Evolutionary conservation across 2,113 vertebrate genomes (phyloP).

Genomic region (Elanus axillaris): DNA sequence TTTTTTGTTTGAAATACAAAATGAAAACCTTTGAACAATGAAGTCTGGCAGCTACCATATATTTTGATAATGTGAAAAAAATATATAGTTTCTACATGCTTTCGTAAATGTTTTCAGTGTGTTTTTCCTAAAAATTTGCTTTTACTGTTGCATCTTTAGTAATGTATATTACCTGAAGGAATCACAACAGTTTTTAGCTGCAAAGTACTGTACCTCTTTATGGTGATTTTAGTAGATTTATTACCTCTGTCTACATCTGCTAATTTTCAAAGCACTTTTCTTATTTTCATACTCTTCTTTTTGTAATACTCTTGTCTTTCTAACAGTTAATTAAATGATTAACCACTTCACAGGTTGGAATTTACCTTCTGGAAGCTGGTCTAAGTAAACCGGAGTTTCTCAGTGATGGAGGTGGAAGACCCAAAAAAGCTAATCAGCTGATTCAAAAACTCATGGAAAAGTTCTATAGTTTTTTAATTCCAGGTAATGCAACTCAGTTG

Average conservation of each 20-base stretch:
- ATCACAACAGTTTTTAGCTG: not conserved
- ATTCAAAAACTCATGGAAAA: slow-evolving; percentile 94
- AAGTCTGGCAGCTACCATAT: not conserved
- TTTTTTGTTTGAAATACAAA: not conserved
- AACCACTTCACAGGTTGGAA: slow-evolving; percentile 78
- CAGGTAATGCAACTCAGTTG: slow-evolving; percentile 72
- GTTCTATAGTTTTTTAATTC: slow-evolving; percentile 87
- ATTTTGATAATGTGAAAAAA: not conserved
- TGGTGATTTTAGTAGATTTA: not conserved
- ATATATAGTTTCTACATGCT: not conserved
- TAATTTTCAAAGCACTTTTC: not conserved
- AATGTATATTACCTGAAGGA: not conserved
- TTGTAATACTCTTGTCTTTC: not conserved
- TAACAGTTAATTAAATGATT: not conserved
- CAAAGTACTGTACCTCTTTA: not conserved
- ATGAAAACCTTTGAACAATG: not conserved
- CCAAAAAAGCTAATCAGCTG: slow-evolving; percentile 90
- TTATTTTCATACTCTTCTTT: not conserved
- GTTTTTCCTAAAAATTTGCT: not conserved
- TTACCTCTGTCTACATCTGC: not conserved
- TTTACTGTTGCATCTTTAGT: not conserved
- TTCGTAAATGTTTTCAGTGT: not conserved
- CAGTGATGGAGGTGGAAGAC: slow-evolving; percentile 87
- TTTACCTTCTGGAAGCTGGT: slow-evolving; percentile 87
- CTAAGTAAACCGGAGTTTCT: slow-evolving; percentile 88